These are phyloP conservation scores for Parazoanthus atlanticus DNA, from an alignment of 92 coral and sea anemone genomes.

Conservation along the genomic window DNA sequence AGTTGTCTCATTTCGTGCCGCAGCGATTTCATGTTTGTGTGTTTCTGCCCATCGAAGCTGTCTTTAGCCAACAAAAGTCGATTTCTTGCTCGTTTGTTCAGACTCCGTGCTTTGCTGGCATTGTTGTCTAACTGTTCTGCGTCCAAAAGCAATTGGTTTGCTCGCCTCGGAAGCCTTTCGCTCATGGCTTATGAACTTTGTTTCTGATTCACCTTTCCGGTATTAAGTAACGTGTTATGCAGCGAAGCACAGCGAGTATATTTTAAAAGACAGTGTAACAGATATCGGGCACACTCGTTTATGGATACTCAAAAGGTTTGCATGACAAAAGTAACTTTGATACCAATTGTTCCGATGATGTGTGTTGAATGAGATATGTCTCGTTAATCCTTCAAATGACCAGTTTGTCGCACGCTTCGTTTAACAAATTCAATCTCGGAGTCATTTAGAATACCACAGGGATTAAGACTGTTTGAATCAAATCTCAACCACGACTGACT, in stretches of 20 bases:
- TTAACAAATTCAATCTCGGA: slow-evolving; percentile 1
- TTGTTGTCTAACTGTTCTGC: slow-evolving; percentile 78
- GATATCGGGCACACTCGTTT: background rate
- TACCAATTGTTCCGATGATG: slow-evolving; percentile 14
- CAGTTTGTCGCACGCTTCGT: slow-evolving; percentile 30
- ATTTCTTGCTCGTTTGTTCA: slow-evolving; percentile 74
- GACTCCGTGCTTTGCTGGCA: slow-evolving; percentile 72
- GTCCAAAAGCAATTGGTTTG: slow-evolving; percentile 48
- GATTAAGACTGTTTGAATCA: background rate
- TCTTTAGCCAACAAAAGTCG: slow-evolving; percentile 68
- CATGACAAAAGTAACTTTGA: slow-evolving; percentile 21
- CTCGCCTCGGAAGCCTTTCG: slow-evolving; percentile 63
- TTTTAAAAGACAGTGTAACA: background rate
- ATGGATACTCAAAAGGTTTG: background rate
- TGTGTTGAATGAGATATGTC: slow-evolving; percentile 15
- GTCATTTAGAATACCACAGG: background rate
- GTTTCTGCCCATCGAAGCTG: slow-evolving; percentile 58
- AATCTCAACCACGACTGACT: background rate
- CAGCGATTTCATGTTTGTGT: slow-evolving; percentile 65
- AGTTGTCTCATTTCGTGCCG: slow-evolving; percentile 86
- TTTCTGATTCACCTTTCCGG: background rate
- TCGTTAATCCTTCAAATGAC: slow-evolving; percentile 12
- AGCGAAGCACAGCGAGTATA: background rate
- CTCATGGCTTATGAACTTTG: slow-evolving; percentile 46
- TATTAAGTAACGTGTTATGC: background rate